Conservation (phyloP, 2,113 vertebrate species). For the Otolemur garnettii region DNA sequence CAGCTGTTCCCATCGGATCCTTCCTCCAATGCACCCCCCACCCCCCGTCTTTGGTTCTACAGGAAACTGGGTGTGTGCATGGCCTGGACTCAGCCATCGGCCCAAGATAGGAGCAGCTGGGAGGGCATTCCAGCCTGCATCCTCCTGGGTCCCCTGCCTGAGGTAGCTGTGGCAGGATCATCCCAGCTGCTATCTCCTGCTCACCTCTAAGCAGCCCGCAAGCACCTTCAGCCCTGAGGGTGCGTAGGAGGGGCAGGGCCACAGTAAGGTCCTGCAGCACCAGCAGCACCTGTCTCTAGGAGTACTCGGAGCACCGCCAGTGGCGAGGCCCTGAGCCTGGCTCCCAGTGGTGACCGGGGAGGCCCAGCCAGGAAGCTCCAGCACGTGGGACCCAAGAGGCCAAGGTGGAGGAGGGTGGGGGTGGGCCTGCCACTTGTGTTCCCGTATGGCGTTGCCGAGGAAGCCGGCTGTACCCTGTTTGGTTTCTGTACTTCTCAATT, state of each 20-base stretch:
- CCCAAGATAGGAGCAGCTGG: neutral
- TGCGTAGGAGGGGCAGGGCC: neutral
- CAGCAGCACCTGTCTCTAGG: no score
- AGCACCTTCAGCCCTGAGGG: no score
- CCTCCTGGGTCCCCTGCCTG: neutral
- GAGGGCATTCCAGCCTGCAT: neutral
- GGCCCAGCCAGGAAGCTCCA: neutral
- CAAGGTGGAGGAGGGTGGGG: rapidly evolving
- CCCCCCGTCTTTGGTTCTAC: neutral
- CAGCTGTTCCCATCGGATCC: neutral
- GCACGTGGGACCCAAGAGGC: rapidly evolving
- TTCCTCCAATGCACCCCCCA: rapidly evolving
- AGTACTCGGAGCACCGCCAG: no score
- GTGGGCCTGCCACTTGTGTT: neutral
- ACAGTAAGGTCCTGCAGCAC: no score
- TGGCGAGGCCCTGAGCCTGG: neutral
- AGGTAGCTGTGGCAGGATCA: neutral
- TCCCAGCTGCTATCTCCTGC: neutral
- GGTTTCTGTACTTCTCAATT: slow-evolving; percentile 67
- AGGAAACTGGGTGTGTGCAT: rapidly evolving
- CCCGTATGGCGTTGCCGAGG: neutral
- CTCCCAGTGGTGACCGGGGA: rapidly evolving
- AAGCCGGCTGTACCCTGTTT: slow-evolving; percentile 68
- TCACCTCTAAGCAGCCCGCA: neutral
- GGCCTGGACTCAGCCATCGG: neutral